Evolutionary conservation across 2,113 vertebrate genomes (phyloP).

Genomic region (Oenanthe oenanthe): DNA sequence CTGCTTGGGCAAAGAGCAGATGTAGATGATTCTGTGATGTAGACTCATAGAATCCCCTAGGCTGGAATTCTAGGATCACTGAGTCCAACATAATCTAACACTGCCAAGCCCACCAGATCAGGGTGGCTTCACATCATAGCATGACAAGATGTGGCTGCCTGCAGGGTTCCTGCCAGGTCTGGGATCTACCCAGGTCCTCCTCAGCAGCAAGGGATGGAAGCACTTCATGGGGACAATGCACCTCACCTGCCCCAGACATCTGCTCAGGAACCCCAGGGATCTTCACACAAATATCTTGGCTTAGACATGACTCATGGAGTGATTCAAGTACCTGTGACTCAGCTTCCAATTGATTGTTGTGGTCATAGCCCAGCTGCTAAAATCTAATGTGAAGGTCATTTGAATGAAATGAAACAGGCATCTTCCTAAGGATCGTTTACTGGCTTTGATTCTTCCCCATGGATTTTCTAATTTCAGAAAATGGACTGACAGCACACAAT

Average conservation of each 20-base stretch:
- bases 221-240: background rate
- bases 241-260: background rate
- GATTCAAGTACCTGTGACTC: constrained; percentile 26
- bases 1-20: background rate
- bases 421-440: background rate
- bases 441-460: background rate
- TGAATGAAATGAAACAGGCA: background rate
- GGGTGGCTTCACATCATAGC: background rate
- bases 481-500: background rate
- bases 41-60: background rate
- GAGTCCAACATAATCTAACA: background rate
- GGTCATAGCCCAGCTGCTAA: background rate
- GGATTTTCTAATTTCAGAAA: background rate
- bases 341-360: background rate
- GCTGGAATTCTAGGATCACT: background rate
- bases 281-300: background rate
- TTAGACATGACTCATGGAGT: constrained; percentile 13
- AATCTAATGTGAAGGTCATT: background rate
- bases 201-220: background rate
- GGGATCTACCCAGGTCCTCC: background rate
- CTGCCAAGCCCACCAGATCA: background rate
- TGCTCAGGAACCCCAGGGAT: background rate
- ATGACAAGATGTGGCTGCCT: accelerated
- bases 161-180: background rate
- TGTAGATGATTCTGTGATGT: too few relatives aligned